A percentile compares a stretch with the other conserved stretches of the same genome.
Conservation (phyloP, 2,888 invertebrate genomes). For the Pycnomerus fuliginosus region DNA sequence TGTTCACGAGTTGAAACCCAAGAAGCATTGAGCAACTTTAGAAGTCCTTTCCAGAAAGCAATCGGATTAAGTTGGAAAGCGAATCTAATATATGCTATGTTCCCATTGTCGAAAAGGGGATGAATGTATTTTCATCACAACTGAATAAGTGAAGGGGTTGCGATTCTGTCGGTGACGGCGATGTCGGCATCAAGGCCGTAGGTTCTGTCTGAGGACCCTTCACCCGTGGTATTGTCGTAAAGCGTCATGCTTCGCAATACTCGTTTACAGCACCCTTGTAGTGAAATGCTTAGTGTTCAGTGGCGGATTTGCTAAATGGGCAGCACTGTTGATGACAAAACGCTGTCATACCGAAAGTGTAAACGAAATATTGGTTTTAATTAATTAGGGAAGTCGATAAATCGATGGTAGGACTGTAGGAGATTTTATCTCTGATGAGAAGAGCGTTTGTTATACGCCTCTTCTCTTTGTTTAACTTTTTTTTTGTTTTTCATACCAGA, state of each 20-base stretch:
- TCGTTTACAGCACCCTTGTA: slow-evolving; percentile 19
- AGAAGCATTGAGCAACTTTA: too few species aligned
- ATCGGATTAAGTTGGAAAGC: slow-evolving; percentile 13
- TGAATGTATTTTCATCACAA: slow-evolving; percentile 11
- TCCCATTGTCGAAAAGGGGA: slow-evolving; percentile 10
- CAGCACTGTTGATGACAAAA: too few species aligned
- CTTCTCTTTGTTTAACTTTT: too few species aligned
- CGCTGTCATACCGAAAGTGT: too few species aligned
- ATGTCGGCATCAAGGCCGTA: slow-evolving; percentile 24
- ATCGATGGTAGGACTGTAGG: too few species aligned
- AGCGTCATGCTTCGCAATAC: slow-evolving; percentile 13
- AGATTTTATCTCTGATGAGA: too few species aligned
- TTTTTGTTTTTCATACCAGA: too few species aligned
- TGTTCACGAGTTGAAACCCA: too few species aligned
- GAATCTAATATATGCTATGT: slow-evolving; percentile 21
- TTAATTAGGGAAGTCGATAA: too few species aligned
- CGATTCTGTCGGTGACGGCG: slow-evolving; percentile 19
- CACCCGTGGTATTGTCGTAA: slow-evolving; percentile 15
- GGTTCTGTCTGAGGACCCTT: slow-evolving; percentile 24
- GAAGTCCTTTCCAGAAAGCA: too few species aligned
- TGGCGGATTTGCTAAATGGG: slow-evolving; percentile 7
- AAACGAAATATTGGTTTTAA: too few species aligned
- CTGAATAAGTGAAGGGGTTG: slow-evolving; percentile 19
- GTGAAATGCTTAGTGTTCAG: slow-evolving; percentile 5
- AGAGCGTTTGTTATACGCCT: too few species aligned